Conservation (phyloP, 2,113 vertebrate genomes). For the Axis porcinus region DNA sequence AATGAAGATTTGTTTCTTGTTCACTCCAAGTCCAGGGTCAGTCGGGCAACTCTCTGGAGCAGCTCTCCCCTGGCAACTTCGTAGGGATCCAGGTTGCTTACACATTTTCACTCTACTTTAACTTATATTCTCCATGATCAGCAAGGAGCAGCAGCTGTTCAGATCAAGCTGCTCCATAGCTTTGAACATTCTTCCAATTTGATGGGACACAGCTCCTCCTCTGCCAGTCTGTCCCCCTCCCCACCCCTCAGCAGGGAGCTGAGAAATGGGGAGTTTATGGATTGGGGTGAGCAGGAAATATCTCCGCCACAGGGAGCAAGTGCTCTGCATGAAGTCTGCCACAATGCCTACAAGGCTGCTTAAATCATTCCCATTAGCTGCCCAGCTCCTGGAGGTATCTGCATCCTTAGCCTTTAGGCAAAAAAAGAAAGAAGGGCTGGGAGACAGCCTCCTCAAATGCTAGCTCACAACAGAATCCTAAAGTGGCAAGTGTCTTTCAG, state of each 20-base stretch:
- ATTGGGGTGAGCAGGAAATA: background rate
- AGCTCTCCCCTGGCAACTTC: background rate
- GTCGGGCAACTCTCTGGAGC: background rate
- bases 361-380: background rate
- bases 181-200: background rate
- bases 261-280: background rate
- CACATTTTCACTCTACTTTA: background rate
- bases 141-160: background rate
- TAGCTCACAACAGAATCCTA: background rate
- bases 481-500: background rate
- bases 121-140: background rate
- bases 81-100: background rate
- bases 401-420: background rate
- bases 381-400: background rate
- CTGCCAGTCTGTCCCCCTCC: background rate
- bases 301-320: background rate
- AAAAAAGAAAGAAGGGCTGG: background rate
- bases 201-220: background rate
- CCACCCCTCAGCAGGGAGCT: background rate
- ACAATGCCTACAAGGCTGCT: background rate
- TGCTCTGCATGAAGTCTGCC: background rate
- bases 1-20: background rate
- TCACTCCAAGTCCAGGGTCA: background rate
- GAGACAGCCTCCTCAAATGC: background rate
- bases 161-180: background rate